Percentiles rank a stretch among this genome's conserved stretches.
phyloP scores from a whole-genome alignment of 2,113 vertebrate genomes.

The Aphyosemion australe region DNA sequence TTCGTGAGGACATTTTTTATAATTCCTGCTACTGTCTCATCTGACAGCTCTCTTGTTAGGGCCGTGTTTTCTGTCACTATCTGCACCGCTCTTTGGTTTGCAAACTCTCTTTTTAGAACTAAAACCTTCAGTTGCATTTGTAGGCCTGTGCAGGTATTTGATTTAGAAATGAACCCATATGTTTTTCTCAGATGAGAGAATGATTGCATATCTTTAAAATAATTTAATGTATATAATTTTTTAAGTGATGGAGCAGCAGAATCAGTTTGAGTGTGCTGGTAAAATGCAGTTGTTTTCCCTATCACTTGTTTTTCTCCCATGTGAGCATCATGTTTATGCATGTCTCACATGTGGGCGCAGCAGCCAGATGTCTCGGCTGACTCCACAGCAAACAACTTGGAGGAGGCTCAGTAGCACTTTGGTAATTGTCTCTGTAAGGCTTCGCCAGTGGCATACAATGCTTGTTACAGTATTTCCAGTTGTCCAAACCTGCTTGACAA shows the following conservation, averaged over 20 bases:
- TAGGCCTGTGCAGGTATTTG: neutral
- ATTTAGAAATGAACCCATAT: neutral
- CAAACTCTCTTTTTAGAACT: neutral
- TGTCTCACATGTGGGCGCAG: slow-evolving; percentile 42
- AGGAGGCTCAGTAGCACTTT: slow-evolving; percentile 48
- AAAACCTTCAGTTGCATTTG: neutral
- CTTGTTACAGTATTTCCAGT: slow-evolving; percentile 47
- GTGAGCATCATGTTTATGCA: slow-evolving; percentile 53
- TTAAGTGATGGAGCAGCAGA: neutral
- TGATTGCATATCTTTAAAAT: neutral
- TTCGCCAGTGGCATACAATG: slow-evolving; percentile 20
- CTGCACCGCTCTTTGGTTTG: neutral
- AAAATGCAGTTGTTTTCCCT: slow-evolving; percentile 15
- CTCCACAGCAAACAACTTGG: slow-evolving; percentile 53
- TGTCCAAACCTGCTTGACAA: slow-evolving; percentile 58
- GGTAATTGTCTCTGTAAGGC: slow-evolving; percentile 45
- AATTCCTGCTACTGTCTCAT: neutral
- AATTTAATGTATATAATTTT: neutral
- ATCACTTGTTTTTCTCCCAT: neutral
- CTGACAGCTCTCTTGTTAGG: neutral
- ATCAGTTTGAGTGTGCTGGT: slow-evolving; percentile 2
- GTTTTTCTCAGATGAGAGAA: neutral
- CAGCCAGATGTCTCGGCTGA: slow-evolving; percentile 60
- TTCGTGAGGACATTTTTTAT: neutral
- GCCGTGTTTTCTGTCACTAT: neutral